A percentile compares a stretch with the other conserved stretches of the same genome.
Evolutionary conservation across 1,140 invertebrate genomes (phyloP).

Genomic region (Phortica variegata): DNA sequence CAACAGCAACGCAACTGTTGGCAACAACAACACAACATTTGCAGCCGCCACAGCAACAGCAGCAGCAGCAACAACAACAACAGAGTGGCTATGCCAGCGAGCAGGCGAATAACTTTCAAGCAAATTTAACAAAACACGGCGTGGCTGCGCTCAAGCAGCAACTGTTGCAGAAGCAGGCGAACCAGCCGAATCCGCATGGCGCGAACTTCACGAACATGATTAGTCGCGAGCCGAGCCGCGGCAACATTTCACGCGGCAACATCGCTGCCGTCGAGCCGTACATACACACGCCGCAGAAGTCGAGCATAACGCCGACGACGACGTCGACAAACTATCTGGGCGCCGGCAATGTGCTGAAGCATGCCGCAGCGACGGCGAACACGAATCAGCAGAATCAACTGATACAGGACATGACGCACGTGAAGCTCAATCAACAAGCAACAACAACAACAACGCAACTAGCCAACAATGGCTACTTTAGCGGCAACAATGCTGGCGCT

Average conservation of each 20-base stretch:
- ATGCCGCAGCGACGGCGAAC: slow-evolving; percentile 44
- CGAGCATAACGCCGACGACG: slow-evolving; percentile 38
- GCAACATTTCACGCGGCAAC: slow-evolving; percentile 63
- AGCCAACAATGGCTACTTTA: slow-evolving; percentile 26
- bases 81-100: slow-evolving; percentile 3
- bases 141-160: slow-evolving; percentile 51
- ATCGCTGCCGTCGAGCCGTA: slow-evolving; percentile 89
- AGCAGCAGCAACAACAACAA: slow-evolving; percentile 5
- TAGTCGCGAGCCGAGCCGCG: slow-evolving; percentile 28
- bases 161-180: slow-evolving; percentile 47
- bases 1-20: not conserved
- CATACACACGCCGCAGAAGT: slow-evolving; percentile 74
- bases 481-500: slow-evolving; percentile 4
- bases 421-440: slow-evolving; percentile 36
- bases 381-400: slow-evolving; percentile 52
- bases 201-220: slow-evolving; percentile 20
- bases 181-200: slow-evolving; percentile 38
- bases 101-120: slow-evolving; percentile 1
- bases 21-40: slow-evolving; percentile 1
- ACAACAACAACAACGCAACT: not conserved
- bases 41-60: slow-evolving; percentile 17
- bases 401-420: slow-evolving; percentile 47
- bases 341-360: slow-evolving; percentile 39
- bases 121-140: slow-evolving; percentile 24
- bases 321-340: slow-evolving; percentile 31